Conservation (phyloP, 2,113 vertebrate genomes). For the Elephantulus edwardii region DNA sequence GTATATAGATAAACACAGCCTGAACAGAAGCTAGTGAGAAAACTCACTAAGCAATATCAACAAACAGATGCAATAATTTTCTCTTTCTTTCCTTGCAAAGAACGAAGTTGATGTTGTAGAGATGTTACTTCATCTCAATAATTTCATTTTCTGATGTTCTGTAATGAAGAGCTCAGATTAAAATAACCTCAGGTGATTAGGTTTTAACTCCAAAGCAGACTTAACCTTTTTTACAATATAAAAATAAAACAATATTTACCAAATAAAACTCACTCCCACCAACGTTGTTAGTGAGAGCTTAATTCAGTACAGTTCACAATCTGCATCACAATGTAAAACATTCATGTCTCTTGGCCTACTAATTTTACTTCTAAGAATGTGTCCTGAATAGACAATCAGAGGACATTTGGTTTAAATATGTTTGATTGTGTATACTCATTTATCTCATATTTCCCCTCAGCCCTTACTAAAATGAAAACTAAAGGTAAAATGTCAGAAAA, state of each 20-base stretch:
- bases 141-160: background rate
- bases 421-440: too few species aligned
- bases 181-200: fast-evolving
- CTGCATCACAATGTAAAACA: fast-evolving
- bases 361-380: too few species aligned
- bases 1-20: fast-evolving
- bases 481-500: background rate
- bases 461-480: background rate
- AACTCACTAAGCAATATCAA: background rate
- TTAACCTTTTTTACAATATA: background rate
- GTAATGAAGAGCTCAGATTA: background rate
- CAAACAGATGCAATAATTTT: fast-evolving
- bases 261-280: background rate
- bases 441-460: background rate
- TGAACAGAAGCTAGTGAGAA: background rate
- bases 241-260: background rate
- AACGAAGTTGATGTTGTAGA: background rate
- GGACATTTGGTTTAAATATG: fast-evolving
- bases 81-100: background rate
- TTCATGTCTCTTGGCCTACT: fast-evolving
- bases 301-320: background rate
- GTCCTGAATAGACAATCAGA: too few species aligned
- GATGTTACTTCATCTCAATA: fast-evolving
- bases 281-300: background rate
- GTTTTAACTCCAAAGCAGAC: too few species aligned